phyloP scores from a whole-genome alignment of 2,113 vertebrate species.

The Ondatra zibethicus region DNA sequence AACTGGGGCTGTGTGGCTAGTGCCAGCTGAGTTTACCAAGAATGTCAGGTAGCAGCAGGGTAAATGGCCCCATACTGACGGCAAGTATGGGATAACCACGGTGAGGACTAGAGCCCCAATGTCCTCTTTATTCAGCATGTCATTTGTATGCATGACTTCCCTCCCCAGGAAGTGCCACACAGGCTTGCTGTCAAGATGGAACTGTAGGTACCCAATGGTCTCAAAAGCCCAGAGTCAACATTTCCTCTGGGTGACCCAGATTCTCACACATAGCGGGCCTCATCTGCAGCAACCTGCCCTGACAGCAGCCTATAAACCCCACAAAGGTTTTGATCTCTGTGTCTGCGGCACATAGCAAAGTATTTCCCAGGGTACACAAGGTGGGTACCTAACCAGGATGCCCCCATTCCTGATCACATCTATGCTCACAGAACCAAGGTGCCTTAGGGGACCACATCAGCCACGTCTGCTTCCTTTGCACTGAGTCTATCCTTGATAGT shows the following conservation, averaged over 20 bases:
- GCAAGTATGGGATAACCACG: neutral
- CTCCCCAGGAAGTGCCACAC: neutral
- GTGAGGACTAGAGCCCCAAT: neutral
- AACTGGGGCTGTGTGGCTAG: neutral
- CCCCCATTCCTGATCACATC: neutral
- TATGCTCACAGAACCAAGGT: neutral
- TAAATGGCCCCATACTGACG: neutral
- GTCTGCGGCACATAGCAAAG: neutral
- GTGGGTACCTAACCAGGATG: neutral
- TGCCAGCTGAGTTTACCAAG: neutral
- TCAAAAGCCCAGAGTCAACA: neutral
- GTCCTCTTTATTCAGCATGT: neutral
- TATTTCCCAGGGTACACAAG: neutral
- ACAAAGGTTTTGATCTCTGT: neutral
- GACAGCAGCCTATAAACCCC: neutral
- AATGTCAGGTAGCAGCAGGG: neutral
- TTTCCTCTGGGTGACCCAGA: neutral
- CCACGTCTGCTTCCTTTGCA: neutral
- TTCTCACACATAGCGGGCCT: neutral
- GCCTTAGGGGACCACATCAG: neutral
- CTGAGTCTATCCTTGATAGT: neutral
- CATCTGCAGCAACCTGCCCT: neutral
- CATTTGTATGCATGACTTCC: neutral
- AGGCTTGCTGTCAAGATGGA: neutral
- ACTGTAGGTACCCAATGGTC: neutral